Base-by-base conservation (phyloP, 1,140 invertebrate genomes). In the Chrysomallon squamiferum region DNA sequence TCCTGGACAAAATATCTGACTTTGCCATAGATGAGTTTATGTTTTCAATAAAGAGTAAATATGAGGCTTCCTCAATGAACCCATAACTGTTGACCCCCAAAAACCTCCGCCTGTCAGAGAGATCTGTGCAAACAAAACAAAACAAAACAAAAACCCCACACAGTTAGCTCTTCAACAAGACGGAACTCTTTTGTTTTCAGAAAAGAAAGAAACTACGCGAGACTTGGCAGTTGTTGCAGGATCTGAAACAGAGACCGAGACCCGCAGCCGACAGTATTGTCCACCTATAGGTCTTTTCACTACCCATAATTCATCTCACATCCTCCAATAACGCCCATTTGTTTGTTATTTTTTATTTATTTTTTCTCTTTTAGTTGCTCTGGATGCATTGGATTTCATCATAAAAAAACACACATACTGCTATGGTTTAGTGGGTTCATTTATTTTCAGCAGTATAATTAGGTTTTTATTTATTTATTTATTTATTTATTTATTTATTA, bases 141-240 rank as follows among this genome's bases (percentile, higher is more conserved):
- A n/a, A n/a, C n/a, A n/a, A n/a, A n/a, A n/a, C n/a, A n/a, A n/a
- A n/a, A n/a, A n/a, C n/a, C n/a, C n/a, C n/a, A n/a, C n/a, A n/a
- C n/a, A n/a, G n/a, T n/a, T n/a, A n/a, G 35, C 29, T 52, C 18
- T 50, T 50, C 32, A 4, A 52, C 43, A n/a, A n/a, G 13, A 32
- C 30, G 27, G 27, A 54, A 22, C 18, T 47, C 11, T 29, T 45
- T 54, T 60, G 59, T 25, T 77, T 76, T 57, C 74, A 80, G 78
- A 80, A 77, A 69, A 70, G 72, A 63, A 80, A 78, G 61, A 68
- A 74, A 41, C 64, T 80, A 35, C 62, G 78, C 33, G 69, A 75
- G 62, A 74, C 78, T 11, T 80, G 78, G 78, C 68, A 69, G 15
- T 73, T 68, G 62, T 71, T 80, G 22, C 72, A 74, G 41, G 33